phyloP scores from a whole-genome alignment of 2,113 vertebrate species.

The Oreochromis tanganicae region DNA sequence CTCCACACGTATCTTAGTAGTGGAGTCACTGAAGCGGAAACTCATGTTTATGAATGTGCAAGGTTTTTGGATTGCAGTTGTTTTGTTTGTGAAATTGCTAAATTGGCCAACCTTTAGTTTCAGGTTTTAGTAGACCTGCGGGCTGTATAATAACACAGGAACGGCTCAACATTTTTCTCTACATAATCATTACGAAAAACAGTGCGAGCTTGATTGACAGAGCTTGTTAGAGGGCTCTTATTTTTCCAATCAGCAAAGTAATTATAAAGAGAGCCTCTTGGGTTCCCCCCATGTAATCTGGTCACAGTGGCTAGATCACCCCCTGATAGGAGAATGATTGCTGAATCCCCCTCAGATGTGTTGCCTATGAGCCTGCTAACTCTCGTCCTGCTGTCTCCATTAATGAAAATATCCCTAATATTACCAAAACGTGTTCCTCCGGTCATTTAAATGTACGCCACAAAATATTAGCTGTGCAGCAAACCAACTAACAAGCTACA shows the following conservation, averaged over 20 bases:
- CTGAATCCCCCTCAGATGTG: constrained; percentile 13
- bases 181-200: constrained; percentile 35
- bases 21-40: constrained; percentile 10
- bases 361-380: constrained; percentile 7
- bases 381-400: constrained; percentile 19
- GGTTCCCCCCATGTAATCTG: constrained; percentile 60
- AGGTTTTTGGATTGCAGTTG: constrained; percentile 5
- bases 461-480: not conserved
- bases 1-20: not conserved
- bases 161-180: not conserved
- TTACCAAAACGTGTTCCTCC: not conserved
- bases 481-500: not conserved
- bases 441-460: not conserved
- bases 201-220: constrained; percentile 58
- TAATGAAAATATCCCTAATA: constrained; percentile 21
- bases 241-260: constrained; percentile 70
- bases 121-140: not conserved
- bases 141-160: not conserved
- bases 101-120: constrained; percentile 18
- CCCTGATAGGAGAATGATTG: constrained; percentile 59
- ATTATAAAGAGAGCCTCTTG: constrained; percentile 65
- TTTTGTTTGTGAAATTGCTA: constrained; percentile 30
- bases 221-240: constrained; percentile 57
- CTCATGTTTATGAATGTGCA: constrained; percentile 34
- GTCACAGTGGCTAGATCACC: constrained; percentile 60